Base-by-base conservation (phyloP, 37 sponge, comb jelly and placozoan species). In the Diacarnus erythraeanus region DNA sequence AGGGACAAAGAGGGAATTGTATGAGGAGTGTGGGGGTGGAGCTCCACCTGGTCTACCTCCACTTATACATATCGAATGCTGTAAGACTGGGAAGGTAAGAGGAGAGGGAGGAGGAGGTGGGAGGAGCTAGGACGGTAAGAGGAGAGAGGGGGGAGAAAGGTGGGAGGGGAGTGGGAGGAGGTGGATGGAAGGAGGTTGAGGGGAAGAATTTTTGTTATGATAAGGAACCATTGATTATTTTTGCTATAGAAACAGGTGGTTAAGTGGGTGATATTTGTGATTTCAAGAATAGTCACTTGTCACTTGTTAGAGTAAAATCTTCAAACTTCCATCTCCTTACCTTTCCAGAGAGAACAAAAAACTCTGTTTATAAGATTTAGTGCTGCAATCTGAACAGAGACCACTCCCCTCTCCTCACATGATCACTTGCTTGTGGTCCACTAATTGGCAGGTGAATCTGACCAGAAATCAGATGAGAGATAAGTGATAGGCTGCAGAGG, bases 11-110 rank as follows among this genome's bases (percentile, higher is more conserved):
- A 81, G 87, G 68, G 77, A 84, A 22, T 80, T 93, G 68, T 67
- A 74, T 68, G 87, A 89, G 72, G 86, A 89, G 77, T 93, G 94
- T 79, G 94, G 90, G 9, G 90, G 90, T 30, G 94, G 94, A 2
- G 56, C 44, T 26, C 94, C 94, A 2, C 59, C 64, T 38, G 94
- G 94, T 0, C 81, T 93, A 3, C 94, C 94, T 27, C 83, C 89
- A 9, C 87, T 93, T 38, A 93, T 93, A 18, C 94, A 93, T 76
- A 93, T 93, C 40, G 88, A 82, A 57, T 77, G 88, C 70, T 87
- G 74, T 76, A 87, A 87, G 71, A 71, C 80, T 26, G 87, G 87
- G 27, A 87, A 73, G 76, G 87, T 87, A 36, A 63, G n/a, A n/a
- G n/a, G n/a, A n/a, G n/a, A n/a, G n/a, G n/a, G n/a, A n/a, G n/a